Base-by-base conservation (phyloP, 2,113 vertebrate species). In the Uria lomvia region DNA sequence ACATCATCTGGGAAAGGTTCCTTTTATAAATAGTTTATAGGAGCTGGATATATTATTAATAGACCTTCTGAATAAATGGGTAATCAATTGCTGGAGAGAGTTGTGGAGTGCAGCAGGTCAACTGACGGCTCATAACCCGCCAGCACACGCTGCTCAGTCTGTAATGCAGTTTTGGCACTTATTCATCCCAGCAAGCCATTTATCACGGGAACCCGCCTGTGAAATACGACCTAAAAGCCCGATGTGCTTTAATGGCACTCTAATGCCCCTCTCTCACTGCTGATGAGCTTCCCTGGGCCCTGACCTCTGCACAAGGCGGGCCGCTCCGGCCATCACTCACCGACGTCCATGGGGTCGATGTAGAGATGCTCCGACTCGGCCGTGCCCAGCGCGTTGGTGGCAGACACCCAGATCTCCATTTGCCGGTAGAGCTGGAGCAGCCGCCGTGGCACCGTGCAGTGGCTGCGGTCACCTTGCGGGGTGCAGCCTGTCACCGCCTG, bases 331-430 rank as follows among this genome's bases (percentile, higher is more conserved):
- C 1, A 5, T 9, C 80, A 96, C 97, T 79, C 94, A 98, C 99
- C 99, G 13, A 98, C 96, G 1, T 98, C 97, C 92, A 98, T 86
- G 24, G 99, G 99, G 38, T 98, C 98, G 17, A 99, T 59, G 86
- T 53, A 52, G 49, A 99, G 92, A 2, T 50, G 93, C 29, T 78
- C 68, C 0, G 99, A 99, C 42, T 93, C 77, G 1, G 95, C 90
- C 2, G 95, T 97, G 67, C 99, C 99, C 36, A 99, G 96, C 6
- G 94, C 95, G 21, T 99, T 99, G 92, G 93, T 66, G 12, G 97
- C 98, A 13, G 96, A 97, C 62, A 99, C 98, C 88, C 98, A 98
- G 93, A 99, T 92, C 76, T 98, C 88, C 97, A 99, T 98, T 1
- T 97, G 79, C 56, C 90, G 92, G 92, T 98, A 99, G 8, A 98